Evolutionary conservation across 2,797 vertebrate genomes (phyloP).

Genomic region (Intellagama lesueurii): DNA sequence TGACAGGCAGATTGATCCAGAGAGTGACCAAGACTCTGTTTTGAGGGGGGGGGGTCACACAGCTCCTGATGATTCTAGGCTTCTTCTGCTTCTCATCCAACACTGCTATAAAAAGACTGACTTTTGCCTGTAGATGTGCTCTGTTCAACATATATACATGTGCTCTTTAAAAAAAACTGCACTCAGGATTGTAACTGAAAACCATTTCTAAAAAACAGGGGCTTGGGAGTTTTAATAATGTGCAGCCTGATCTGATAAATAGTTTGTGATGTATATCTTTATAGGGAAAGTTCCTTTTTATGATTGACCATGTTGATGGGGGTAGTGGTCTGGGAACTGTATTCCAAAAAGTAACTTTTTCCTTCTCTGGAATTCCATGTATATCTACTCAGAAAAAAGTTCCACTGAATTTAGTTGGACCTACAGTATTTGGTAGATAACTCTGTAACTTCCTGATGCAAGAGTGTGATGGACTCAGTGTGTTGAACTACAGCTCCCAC

Average conservation of each 20-base stretch:
- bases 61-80: neutral
- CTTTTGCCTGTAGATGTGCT: neutral
- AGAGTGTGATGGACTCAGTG: neutral
- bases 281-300: too few species aligned
- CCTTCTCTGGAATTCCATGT: neutral
- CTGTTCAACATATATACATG: neutral
- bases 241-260: neutral
- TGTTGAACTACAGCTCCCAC: neutral
- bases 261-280: neutral
- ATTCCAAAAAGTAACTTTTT: too few species aligned
- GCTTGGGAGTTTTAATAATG: neutral
- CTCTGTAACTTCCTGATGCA: neutral
- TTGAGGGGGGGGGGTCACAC: neutral
- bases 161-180: neutral
- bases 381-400: neutral
- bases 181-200: neutral
- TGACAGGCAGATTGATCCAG: neutral
- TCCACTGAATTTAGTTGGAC: neutral
- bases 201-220: neutral
- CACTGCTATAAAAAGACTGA: neutral
- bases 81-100: neutral
- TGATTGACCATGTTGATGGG: too few species aligned
- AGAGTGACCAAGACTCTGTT: neutral
- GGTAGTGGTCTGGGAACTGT: too few species aligned
- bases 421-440: neutral